phyloP scores from a whole-genome alignment of 2,797 vertebrate genomes.

The Nannoperca obscura region DNA sequence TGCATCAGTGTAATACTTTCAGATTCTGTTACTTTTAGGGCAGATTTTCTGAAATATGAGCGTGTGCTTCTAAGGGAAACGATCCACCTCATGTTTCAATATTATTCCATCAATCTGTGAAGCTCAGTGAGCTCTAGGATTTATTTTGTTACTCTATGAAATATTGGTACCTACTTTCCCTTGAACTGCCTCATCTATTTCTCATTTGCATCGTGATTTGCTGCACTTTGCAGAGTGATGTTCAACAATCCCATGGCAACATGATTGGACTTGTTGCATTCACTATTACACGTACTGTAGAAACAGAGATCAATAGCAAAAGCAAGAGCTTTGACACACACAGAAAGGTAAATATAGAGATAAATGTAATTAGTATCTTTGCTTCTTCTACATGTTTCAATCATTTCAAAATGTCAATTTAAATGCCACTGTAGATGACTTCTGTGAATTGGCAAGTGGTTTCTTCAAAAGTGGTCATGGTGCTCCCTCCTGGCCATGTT shows the following conservation, averaged over 20 bases:
- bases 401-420: not conserved
- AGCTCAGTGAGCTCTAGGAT: slow-evolving; percentile 3
- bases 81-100: slow-evolving; percentile 27
- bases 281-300: not conserved
- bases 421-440: not conserved
- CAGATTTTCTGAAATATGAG: slow-evolving; percentile 43
- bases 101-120: slow-evolving; percentile 38
- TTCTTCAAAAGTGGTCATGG: not conserved
- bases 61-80: not conserved
- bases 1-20: slow-evolving; percentile 35
- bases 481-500: not conserved
- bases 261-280: slow-evolving; percentile 18
- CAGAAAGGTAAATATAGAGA: slow-evolving; percentile 7
- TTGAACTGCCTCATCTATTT: slow-evolving; percentile 27
- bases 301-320: slow-evolving; percentile 13
- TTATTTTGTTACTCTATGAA: slow-evolving; percentile 39
- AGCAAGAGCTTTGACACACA: not conserved
- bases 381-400: not conserved
- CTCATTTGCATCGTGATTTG: slow-evolving; percentile 39
- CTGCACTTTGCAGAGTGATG: slow-evolving; percentile 12
- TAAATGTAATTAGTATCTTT: slow-evolving; percentile 9
- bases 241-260: not conserved
- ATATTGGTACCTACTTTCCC: slow-evolving; percentile 30
- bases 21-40: slow-evolving; percentile 18
- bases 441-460: not conserved